These are phyloP conservation scores for Catocala fraxini DNA, from an alignment of 2,888 invertebrate genomes.

Conservation along the genomic window DNA sequence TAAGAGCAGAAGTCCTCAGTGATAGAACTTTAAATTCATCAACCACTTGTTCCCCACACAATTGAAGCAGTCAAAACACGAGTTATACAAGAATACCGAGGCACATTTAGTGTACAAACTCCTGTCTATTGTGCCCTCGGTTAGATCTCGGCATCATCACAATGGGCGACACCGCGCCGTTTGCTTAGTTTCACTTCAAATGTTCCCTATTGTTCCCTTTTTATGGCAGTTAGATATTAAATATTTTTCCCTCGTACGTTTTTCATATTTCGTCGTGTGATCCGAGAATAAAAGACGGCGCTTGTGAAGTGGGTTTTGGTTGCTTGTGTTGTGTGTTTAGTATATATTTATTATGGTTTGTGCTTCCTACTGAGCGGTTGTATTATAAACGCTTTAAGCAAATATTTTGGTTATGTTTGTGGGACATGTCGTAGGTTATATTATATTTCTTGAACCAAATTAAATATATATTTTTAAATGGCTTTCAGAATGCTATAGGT, in stretches of 20 bases:
- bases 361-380: too few species aligned
- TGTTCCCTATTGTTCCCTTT: constrained; percentile 13
- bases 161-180: constrained; percentile 11
- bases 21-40: too few species aligned
- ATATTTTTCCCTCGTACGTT: constrained; percentile 15
- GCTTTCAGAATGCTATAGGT: too few species aligned
- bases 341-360: too few species aligned
- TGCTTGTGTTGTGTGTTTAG: background rate
- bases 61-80: background rate
- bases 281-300: constrained; percentile 8
- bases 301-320: background rate
- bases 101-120: constrained; percentile 10
- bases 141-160: constrained; percentile 3
- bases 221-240: constrained; percentile 18
- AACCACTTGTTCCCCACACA: background rate
- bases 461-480: too few species aligned
- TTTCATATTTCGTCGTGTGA: constrained; percentile 10
- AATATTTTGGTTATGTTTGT: too few species aligned
- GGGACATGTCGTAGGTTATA: too few species aligned
- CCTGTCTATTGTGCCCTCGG: constrained; percentile 14
- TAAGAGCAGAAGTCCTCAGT: too few species aligned
- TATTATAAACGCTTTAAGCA: too few species aligned
- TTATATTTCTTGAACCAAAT: too few species aligned
- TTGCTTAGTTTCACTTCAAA: constrained; percentile 18
- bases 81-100: background rate